Base-by-base conservation (phyloP, 2,888 invertebrate genomes). In the Suillia variegata region DNA sequence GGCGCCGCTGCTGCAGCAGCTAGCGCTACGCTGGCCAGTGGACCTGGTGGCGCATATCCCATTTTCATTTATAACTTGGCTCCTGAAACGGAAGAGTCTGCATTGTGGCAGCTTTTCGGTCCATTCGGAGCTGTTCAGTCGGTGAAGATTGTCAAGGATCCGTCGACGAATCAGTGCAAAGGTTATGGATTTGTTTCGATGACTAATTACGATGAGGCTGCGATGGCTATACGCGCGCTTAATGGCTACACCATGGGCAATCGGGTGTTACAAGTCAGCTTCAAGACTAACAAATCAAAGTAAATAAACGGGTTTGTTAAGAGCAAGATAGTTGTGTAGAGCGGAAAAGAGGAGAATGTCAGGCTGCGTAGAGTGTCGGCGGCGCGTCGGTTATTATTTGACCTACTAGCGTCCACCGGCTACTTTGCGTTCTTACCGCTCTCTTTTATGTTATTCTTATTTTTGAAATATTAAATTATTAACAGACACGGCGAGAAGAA, bases 181-280 rank as follows among this genome's bases (percentile, higher is more conserved):
- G 98, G 98, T 63, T 98, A 96, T 82, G 98, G 96, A 69, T 97
- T 97, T 83, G 96, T 98, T 69, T 97, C 96, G 65, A 98, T 98
- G 97, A 96, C 96, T 79, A 96, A 96, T 84, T 97, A 98, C 82
- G 96, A 97, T 78, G 97, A 98, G 83, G 96, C 97, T 55, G 90
- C 96, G 61, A 93, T 95, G 79, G 97, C 98, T 69, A 97, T 98
- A 76, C 92, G 96, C 82, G 94, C 94, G 63, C 87, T 98, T 78
- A 97, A 98, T 83, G 97, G 97, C 75, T 96, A 96, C 84, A 93
- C 95, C 75, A 87, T 98, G 80, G 95, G 95, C 76, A 96, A 95
- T 83, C 90, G 97, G 73, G 94, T 96, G 73, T 88, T 98, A 80
- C 97, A 98, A 87, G 97, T 98, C 85, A 96, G 96, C 85, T 96